phyloP scores from a whole-genome alignment of 2,888 invertebrate genomes.

The Brachylomia viminalis region DNA sequence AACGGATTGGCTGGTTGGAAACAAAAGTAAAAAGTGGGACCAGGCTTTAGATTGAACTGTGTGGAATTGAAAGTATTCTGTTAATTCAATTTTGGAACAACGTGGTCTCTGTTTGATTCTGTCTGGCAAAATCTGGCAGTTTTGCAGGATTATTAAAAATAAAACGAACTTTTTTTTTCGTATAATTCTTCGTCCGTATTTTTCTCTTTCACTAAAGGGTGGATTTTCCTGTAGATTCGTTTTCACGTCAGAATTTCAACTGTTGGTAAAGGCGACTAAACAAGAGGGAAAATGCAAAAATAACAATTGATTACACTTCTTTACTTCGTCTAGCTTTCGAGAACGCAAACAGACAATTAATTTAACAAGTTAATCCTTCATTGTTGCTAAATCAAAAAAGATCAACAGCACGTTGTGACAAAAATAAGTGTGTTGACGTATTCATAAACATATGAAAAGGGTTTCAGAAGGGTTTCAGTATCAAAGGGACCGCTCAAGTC shows the following conservation, averaged over 20 bases:
- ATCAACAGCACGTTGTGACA: conserved; percentile 1
- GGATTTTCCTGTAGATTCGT: neutral
- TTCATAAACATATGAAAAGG: conserved; percentile 72
- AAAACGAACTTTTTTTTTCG: neutral
- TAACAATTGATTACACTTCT: neutral
- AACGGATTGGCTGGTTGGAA: conserved; percentile 57
- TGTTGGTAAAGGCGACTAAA: neutral
- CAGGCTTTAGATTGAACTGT: conserved; percentile 66
- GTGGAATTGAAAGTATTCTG: conserved; percentile 77
- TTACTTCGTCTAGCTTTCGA: neutral
- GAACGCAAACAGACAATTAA: neutral
- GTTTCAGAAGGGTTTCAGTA: conserved; percentile 74
- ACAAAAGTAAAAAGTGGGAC: conserved; percentile 54
- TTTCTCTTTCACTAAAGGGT: neutral
- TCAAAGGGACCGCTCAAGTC: conserved; percentile 75
- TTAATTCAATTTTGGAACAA: conserved; percentile 80
- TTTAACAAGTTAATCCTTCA: neutral
- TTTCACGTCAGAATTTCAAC: neutral
- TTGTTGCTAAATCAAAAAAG: neutral
- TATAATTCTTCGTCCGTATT: neutral
- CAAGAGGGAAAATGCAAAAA: neutral
- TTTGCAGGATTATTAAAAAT: conserved; percentile 35
- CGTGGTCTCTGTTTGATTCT: conserved; percentile 66
- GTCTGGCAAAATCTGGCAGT: conserved; percentile 42
- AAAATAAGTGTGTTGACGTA: conserved; percentile 49